phyloP scores from a whole-genome alignment of 2,797 vertebrate genomes.

The Melanotaenia parkinsoni region DNA sequence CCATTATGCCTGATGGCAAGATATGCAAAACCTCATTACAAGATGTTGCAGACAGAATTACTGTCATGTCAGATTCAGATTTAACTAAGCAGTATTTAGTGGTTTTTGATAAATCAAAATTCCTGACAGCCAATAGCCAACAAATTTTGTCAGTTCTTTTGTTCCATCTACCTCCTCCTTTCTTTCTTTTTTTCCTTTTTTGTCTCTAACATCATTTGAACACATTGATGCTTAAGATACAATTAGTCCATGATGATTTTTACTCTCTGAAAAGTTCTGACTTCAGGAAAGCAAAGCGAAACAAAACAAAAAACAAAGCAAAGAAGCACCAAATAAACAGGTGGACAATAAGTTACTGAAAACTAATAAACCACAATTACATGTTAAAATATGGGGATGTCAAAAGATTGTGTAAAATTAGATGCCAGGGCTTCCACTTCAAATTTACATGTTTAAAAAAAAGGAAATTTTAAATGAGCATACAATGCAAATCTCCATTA shows the following conservation, averaged over 20 bases:
- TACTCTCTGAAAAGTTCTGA: no score
- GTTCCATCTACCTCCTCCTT: no score
- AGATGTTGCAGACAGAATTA: constrained; percentile 34
- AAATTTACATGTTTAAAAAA: no score
- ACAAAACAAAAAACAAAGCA: no score
- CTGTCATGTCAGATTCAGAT: constrained; percentile 7
- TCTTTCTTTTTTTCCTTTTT: background rate
- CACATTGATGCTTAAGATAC: constrained; percentile 31
- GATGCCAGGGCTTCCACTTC: background rate
- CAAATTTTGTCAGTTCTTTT: background rate
- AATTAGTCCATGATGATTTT: no score
- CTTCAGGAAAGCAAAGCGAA: no score
- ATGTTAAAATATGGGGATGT: background rate
- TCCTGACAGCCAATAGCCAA: background rate
- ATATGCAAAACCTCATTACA: constrained; percentile 55
- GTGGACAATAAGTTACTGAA: no score
- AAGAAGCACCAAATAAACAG: no score
- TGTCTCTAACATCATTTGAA: background rate
- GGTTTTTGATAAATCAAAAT: constrained; percentile 7
- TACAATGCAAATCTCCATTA: background rate
- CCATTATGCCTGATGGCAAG: constrained; percentile 39
- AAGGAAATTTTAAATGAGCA: no score
- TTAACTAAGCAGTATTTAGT: constrained; percentile 10
- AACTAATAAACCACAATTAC: background rate
- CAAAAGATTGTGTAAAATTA: no score